Base-by-base conservation (phyloP, 2,113 vertebrate species). In the Cairina moschata region DNA sequence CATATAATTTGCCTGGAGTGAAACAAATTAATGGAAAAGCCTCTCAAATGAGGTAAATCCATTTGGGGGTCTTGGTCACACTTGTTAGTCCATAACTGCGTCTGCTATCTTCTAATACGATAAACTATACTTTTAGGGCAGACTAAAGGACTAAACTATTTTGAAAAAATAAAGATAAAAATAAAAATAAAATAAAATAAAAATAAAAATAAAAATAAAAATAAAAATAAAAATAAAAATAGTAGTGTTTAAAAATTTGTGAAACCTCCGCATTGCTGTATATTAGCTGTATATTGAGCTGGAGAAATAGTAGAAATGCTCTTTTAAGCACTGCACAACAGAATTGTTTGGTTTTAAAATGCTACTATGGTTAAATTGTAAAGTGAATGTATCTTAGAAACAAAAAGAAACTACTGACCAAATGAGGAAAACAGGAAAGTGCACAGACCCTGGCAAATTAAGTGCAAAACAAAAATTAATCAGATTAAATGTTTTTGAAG, bases 1-100 rank as follows among this genome's bases (percentile, higher is more conserved):
- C 77, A 44, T 68, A 96, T 91, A 96, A 96, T 95, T 93, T 92
- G 89, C 96, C 95, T 95, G 94, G 93, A 95, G 95, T 96, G 96
- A 97, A 93, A 95, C 89, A 96, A 96, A 96, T 95, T 95, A 97
- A 93, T 95, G 91, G 96, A 93, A 96, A 97, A 97, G 93, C 95
- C 91, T 95, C 94, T 97, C 93, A 96, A 95, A 97, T 76, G 95
- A 97, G 89, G 89, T 79, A 92, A 97, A 96, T 95, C 96, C 91
- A 95, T 95, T 96, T 75, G 52, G 95, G 95, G 91, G 62, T 81
- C 95, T 89, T 65, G 93, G 86, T 81, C 91, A 79, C 0, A 62
- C 93, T 87, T 93, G 69, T 91, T 95, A 93, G 84, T 86, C 77
- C 62, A 50, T 82, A 89, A 87, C 95, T 95, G 91, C 73, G 83